These are phyloP conservation scores for Agrypnia vestita DNA, from an alignment of 1,140 invertebrate species.

Conservation along the genomic window DNA sequence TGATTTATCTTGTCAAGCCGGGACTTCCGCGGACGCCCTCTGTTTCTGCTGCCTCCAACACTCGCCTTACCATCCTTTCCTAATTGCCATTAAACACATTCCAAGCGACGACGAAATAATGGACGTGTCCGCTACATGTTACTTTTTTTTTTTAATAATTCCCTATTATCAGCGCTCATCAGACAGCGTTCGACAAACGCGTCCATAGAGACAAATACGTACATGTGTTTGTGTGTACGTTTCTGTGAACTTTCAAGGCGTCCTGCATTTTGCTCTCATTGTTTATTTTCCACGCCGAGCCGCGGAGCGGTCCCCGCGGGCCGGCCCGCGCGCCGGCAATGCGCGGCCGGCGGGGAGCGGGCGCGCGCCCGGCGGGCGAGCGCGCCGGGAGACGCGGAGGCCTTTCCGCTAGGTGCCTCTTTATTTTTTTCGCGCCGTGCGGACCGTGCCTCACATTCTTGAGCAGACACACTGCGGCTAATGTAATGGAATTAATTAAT, in stretches of 20 bases:
- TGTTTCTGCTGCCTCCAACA: too few species aligned
- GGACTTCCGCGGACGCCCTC: too few species aligned
- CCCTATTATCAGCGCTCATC: too few species aligned
- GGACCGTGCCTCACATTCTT: conserved; percentile 16
- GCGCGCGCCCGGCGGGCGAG: too few species aligned
- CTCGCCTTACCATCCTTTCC: too few species aligned
- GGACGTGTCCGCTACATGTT: too few species aligned
- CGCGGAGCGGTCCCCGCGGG: conserved; percentile 8
- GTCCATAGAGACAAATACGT: conserved; percentile 23
- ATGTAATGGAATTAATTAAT: conserved; percentile 37
- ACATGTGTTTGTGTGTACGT: conserved; percentile 33
- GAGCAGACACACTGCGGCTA: conserved; percentile 14
- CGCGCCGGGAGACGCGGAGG: background rate
- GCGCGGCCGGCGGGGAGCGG: background rate
- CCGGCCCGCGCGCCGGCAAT: background rate
- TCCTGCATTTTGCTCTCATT: conserved; percentile 47
- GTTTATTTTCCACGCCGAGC: conserved; percentile 38
- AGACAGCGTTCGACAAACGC: conserved; percentile 8
- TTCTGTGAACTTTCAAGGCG: conserved; percentile 45
- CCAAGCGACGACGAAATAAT: too few species aligned
- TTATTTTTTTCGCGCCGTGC: background rate
- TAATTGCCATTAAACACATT: too few species aligned
- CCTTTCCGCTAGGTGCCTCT: background rate
- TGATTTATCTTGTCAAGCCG: too few species aligned
- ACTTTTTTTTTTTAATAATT: too few species aligned